A percentile compares a stretch with the other conserved stretches of the same genome.
Evolutionary conservation across 1,140 invertebrate genomes (phyloP).

Genomic region (Drosophila albomicans): DNA sequence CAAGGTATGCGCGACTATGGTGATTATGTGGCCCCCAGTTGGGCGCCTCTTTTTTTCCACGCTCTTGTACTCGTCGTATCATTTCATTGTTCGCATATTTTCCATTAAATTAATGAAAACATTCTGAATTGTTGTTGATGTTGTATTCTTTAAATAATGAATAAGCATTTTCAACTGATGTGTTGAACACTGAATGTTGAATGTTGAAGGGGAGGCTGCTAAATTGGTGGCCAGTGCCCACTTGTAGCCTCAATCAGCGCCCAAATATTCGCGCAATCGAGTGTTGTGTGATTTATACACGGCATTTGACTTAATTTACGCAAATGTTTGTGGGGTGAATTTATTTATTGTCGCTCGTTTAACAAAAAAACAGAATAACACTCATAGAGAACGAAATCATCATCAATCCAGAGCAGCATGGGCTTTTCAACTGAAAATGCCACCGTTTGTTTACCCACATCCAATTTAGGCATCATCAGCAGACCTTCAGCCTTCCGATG

Average conservation of each 20-base stretch:
- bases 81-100: constrained; percentile 18
- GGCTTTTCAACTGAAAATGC: constrained; percentile 31
- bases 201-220: background rate
- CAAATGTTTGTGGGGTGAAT: constrained; percentile 46
- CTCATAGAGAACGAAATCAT: background rate
- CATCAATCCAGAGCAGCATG: constrained; percentile 25
- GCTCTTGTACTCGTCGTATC: constrained; percentile 7
- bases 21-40: constrained; percentile 7
- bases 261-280: constrained; percentile 49
- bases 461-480: constrained; percentile 75
- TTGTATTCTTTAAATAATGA: constrained; percentile 31
- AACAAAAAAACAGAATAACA: constrained; percentile 6
- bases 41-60: constrained; percentile 14
- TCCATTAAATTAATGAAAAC: constrained; percentile 45
- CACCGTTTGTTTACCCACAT: constrained; percentile 62
- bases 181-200: background rate
- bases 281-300: constrained; percentile 51
- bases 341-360: constrained; percentile 41
- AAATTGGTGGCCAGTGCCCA: constrained; percentile 11
- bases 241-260: constrained; percentile 33
- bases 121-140: constrained; percentile 27
- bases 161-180: constrained; percentile 20
- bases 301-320: constrained; percentile 49
- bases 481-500: constrained; percentile 46
- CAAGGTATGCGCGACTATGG: background rate